A percentile compares a stretch with the other conserved stretches of the same genome.
These are phyloP conservation scores for Mystacornis crossleyi DNA, from an alignment of 2,113 vertebrate species.

Conservation along the genomic window DNA sequence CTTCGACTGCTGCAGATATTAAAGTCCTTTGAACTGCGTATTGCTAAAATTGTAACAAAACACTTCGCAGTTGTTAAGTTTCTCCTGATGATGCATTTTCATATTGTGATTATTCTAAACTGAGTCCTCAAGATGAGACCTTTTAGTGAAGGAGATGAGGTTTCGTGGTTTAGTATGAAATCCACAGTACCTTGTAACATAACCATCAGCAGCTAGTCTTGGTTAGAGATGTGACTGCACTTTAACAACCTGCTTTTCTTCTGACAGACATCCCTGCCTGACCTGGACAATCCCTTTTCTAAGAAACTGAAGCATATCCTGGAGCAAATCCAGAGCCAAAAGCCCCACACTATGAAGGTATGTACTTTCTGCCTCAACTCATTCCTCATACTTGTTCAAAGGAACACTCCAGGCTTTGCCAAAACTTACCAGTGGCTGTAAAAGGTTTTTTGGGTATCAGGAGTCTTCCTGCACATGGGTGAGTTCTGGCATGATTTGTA, in stretches of 20 bases:
- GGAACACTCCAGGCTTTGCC: not conserved
- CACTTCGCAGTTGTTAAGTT: not conserved
- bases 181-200: not conserved
- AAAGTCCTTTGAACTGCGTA: not conserved
- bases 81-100: not conserved
- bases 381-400: not conserved
- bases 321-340: slow-evolving; percentile 77
- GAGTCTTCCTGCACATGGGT: fast-evolving
- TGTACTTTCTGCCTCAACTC: not conserved
- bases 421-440: fast-evolving
- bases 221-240: not conserved
- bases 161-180: not conserved
- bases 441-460: fast-evolving
- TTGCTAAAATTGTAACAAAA: not conserved
- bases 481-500: not conserved
- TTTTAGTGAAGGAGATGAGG: not conserved
- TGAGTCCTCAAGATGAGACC: not conserved
- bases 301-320: slow-evolving; percentile 83
- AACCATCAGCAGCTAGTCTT: not conserved
- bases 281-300: slow-evolving; percentile 85
- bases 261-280: slow-evolving; percentile 81
- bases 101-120: not conserved
- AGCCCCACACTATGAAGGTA: slow-evolving; percentile 92
- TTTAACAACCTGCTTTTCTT: not conserved
- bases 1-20: not conserved